Conservation (phyloP, 2,113 vertebrate species). For the Cyanoderma ruficeps region DNA sequence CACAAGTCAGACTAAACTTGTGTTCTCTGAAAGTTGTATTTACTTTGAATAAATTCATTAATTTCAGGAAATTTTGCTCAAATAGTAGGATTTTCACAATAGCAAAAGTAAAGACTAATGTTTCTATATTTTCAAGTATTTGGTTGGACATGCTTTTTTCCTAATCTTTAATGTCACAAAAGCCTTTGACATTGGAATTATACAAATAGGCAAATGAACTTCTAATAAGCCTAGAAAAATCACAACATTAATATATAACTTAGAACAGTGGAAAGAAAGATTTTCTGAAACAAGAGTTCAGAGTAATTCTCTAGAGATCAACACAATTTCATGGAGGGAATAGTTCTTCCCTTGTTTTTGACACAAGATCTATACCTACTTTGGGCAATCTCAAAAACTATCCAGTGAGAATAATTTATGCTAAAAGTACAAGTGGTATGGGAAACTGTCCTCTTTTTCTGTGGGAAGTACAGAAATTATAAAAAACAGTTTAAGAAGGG, state of each 20-base stretch:
- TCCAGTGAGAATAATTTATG: not conserved
- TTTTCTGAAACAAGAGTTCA: not conserved
- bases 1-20: not conserved
- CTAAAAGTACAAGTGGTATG: not conserved
- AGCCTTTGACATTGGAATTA: not conserved
- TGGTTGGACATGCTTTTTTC: not conserved
- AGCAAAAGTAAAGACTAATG: not conserved
- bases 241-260: not conserved
- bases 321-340: not conserved
- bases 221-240: not conserved
- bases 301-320: not conserved
- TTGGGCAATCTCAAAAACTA: not conserved
- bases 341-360: not conserved
- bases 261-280: not conserved
- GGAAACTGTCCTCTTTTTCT: not conserved
- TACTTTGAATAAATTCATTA: not conserved
- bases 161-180: not conserved
- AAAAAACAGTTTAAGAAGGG: not conserved
- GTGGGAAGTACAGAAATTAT: not conserved
- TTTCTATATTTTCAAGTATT: not conserved
- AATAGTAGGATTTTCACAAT: not conserved
- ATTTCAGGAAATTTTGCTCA: not conserved
- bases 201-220: not conserved
- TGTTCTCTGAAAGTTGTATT: not conserved
- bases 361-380: not conserved